A percentile compares a stretch with the other conserved stretches of the same genome.
phyloP scores from a whole-genome alignment of 53 echinoderm and acorn worm species.

The Hippasteria phrygiana region DNA sequence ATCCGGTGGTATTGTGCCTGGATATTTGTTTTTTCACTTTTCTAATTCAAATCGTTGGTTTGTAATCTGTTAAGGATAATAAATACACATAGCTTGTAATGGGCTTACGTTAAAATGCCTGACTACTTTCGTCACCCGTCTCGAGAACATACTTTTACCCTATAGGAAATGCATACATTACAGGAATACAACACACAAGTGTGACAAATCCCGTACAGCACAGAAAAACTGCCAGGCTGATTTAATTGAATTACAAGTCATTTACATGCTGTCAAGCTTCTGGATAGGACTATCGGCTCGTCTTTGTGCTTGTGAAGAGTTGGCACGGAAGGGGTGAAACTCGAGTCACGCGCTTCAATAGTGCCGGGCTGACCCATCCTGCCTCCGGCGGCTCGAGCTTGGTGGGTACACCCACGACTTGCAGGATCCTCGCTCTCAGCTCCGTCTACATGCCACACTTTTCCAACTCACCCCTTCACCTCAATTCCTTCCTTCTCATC shows the following conservation, averaged over 20 bases:
- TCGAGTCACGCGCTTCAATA: constrained; percentile 13
- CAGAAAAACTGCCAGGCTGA: not conserved
- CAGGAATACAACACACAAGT: not conserved
- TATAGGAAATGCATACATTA: not conserved
- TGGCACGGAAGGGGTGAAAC: constrained; percentile 68
- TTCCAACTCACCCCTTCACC: constrained; percentile 4
- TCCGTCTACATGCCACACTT: constrained; percentile 7
- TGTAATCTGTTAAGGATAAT: constrained; percentile 1
- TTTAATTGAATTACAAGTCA: constrained; percentile 55
- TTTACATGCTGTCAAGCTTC: constrained; percentile 61
- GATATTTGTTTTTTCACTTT: not conserved
- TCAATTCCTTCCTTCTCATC: constrained; percentile 24
- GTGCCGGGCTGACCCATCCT: constrained; percentile 28
- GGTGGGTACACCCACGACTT: constrained; percentile 13
- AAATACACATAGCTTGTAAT: constrained; percentile 1
- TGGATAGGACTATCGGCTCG: constrained; percentile 56
- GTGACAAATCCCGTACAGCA: not conserved
- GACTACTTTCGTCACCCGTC: not conserved
- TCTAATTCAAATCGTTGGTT: not conserved
- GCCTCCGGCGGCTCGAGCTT: not conserved
- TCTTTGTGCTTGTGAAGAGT: constrained; percentile 33
- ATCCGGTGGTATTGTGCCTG: not conserved
- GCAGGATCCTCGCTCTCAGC: not conserved
- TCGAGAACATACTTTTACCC: not conserved
- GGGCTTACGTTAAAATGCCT: not conserved